These are phyloP conservation scores for Nestor notabilis DNA, from an alignment of 2,113 vertebrate genomes.

Conservation along the genomic window DNA sequence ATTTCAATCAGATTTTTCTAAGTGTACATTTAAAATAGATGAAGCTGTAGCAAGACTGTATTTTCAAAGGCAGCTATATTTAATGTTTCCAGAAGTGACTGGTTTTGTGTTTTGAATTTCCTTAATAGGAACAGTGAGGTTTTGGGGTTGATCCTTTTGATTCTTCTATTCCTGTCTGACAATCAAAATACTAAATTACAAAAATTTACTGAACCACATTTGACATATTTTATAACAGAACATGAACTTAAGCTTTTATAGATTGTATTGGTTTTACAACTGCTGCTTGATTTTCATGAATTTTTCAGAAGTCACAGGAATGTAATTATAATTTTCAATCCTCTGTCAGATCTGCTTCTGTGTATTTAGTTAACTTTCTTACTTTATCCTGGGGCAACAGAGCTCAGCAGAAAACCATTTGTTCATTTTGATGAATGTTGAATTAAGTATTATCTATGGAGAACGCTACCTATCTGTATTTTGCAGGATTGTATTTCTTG, in stretches of 20 bases:
- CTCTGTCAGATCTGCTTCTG: background rate
- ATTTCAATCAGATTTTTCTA: background rate
- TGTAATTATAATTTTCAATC: background rate
- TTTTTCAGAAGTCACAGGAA: background rate
- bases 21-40: background rate
- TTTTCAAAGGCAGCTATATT: background rate
- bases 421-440: background rate
- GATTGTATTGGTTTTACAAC: background rate
- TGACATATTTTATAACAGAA: background rate
- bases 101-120: background rate
- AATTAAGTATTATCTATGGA: background rate
- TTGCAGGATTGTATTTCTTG: background rate
- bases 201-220: background rate
- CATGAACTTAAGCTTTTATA: background rate
- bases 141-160: accelerated
- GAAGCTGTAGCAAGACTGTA: background rate
- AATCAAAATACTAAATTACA: background rate
- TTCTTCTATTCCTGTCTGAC: background rate
- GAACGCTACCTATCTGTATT: background rate
- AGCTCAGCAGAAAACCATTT: background rate
- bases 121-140: background rate
- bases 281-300: background rate
- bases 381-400: background rate
- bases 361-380: background rate
- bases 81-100: background rate